Base-by-base conservation (phyloP, 2,888 invertebrate genomes). In the Mesoligia furuncula region DNA sequence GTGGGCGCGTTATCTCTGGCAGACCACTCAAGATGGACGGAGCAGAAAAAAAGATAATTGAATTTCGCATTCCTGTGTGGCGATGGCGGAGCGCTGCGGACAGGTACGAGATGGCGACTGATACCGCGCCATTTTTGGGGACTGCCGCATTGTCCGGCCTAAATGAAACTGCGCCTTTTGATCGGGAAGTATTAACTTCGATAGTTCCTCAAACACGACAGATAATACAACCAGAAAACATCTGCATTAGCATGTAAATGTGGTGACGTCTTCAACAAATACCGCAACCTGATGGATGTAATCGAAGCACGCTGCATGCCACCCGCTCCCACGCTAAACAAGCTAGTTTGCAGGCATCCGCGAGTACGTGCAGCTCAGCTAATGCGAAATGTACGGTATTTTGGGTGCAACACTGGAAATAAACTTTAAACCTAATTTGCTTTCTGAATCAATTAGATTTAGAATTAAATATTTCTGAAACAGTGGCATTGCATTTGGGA, bases 41-140 rank as follows among this genome's bases (percentile, higher is more conserved):
- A 73, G 76, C 84, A 82, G 75, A 85, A 85, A 90, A 89, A 91
- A 90, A 89, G 84, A 81, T 89, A 88, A 90, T 89, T 89, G 86
- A 88, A 90, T 90, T 90, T 90, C 79, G 90, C 88, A 89, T 90
- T 87, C 85, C 87, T 87, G 83, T 87, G 83, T 79, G 84, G 51
- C 80, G 78, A 11, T 27, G 66, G 59, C 59, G 59, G 79, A 75
- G 51, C 82, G 87, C 82, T 81, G 80, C 85, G 81, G 79, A 80
- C 88, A 90, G 89, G 88, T 88, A 86, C 67, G 65, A 73, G 79
- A 79, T 81, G 79, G 67, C 67, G 69, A 62, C 76, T 71, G 80
- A 84, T 79, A 81, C 61, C 69, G 66, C 65, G 57, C 66, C 73
- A 73, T 75, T 68, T 76, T 77, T 67, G 51, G 75, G 78, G 77